Base-by-base conservation (phyloP, 2,797 vertebrate genomes). In the Silurus aristotelis region DNA sequence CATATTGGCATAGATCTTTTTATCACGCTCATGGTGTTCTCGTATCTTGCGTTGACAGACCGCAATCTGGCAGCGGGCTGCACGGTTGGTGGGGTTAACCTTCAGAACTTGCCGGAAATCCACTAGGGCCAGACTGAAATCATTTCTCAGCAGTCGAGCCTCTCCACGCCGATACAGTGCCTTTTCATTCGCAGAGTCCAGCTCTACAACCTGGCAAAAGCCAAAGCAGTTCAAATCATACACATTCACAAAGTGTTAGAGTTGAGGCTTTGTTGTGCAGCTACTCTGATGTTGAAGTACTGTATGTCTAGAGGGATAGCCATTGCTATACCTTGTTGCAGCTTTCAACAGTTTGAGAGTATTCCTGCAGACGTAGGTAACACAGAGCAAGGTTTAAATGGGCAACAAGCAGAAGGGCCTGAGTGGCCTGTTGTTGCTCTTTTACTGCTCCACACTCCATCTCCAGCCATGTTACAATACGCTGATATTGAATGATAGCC, bases 1-100 rank as follows among this genome's bases (percentile, higher is more conserved):
- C 98, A 99, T 99, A 94, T 99, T 97, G 93, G 97, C 98, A 0
- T 99, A 99, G 88, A 93, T 97, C 92, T 87, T 96, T 89, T 97
- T 96, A 94, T 99, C 98, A 58, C 92, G 92, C 89, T 99, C 97
- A 0, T 99, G 95, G 92, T 98, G 96, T 88, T 98, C 97, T 88
- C 96, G 97, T 0, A 97, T 97, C 85, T 96, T 98, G 76, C 90
- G 94, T 91, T 97, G 97, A 92, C 98, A 99, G 88, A 95, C 77
- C 0, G 93, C 92, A 85, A 99, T 97, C 92, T 97, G 97, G 64
- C 92, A 91, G 1, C 92, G 95, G 0, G 98, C 98, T 0, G 98
- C 98, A 85, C 95, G 96, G 90, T 99, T 99, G 63, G 94, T 94
- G 0, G 97, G 94, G 82, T 98, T 99, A 80, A 98, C 96, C 85